phyloP scores from a whole-genome alignment of 2,888 invertebrate genomes.

The Lycaena phlaeas region DNA sequence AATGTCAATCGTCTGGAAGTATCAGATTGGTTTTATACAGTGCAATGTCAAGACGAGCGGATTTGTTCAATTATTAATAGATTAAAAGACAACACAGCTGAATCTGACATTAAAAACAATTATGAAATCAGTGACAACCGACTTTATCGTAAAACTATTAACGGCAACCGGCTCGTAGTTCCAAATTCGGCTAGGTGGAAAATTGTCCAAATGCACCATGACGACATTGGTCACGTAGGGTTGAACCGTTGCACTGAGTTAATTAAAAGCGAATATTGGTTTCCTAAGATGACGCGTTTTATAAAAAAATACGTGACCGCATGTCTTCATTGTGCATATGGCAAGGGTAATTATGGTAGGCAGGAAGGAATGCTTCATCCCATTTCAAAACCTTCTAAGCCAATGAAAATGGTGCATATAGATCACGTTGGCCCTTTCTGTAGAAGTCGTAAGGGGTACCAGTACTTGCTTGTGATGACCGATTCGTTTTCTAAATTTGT shows the following conservation, averaged over 20 bases:
- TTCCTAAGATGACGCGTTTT: background rate
- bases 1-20: conserved; percentile 18
- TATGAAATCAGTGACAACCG: conserved; percentile 20
- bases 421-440: conserved; percentile 24
- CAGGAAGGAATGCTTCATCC: conserved; percentile 20
- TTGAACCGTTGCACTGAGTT: background rate
- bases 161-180: conserved; percentile 26
- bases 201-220: conserved; percentile 28
- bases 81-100: conserved; percentile 12
- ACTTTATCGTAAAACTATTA: too few relatives aligned
- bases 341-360: conserved; percentile 22
- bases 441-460: conserved; percentile 18
- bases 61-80: conserved; percentile 15
- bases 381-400: conserved; percentile 21
- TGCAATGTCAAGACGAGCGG: conserved; percentile 20
- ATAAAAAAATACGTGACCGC: background rate
- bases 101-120: conserved; percentile 17
- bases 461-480: conserved; percentile 23
- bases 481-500: conserved; percentile 17
- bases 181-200: conserved; percentile 26
- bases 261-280: background rate
- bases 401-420: conserved; percentile 20
- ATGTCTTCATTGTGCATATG: conserved; percentile 27
- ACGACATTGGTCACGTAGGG: conserved; percentile 31
- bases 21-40: conserved; percentile 22